Conservation (phyloP, 2,797 vertebrate genomes). For the Amphiprion clarkii region DNA sequence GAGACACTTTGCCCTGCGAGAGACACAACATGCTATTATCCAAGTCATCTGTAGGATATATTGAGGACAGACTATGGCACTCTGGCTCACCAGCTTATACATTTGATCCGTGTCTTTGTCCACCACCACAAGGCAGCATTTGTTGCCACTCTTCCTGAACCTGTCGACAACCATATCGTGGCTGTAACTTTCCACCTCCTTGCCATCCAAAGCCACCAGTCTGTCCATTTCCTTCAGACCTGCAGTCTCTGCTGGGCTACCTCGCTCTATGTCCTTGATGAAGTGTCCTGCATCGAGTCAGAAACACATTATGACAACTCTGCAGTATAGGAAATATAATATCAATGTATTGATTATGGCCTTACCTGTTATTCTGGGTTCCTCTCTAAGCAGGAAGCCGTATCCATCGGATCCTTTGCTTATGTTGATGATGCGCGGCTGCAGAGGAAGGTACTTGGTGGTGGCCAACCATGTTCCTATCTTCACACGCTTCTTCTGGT, state of each 20-base stretch:
- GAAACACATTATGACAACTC: slow-evolving; percentile 24
- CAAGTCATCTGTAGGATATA: not conserved
- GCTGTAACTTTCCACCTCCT: slow-evolving; percentile 81
- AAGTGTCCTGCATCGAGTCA: slow-evolving; percentile 84
- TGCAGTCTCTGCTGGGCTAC: slow-evolving; percentile 88
- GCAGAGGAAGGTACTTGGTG: slow-evolving; percentile 84
- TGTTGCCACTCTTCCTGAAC: slow-evolving; percentile 85
- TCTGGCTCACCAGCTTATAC: slow-evolving; percentile 87
- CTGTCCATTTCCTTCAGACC: slow-evolving; percentile 89
- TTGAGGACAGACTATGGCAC: not conserved
- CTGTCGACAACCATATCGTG: slow-evolving; percentile 89
- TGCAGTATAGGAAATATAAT: not conserved
- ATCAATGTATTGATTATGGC: not conserved
- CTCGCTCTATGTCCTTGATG: slow-evolving; percentile 88
- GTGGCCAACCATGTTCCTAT: slow-evolving; percentile 83
- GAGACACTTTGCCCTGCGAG: slow-evolving; percentile 89
- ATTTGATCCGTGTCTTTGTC: slow-evolving; percentile 89
- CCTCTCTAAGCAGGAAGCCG: slow-evolving; percentile 89
- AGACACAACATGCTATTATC: slow-evolving; percentile 1
- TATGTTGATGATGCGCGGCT: slow-evolving; percentile 86
- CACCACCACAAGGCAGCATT: slow-evolving; percentile 88
- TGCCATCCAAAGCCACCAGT: slow-evolving; percentile 89
- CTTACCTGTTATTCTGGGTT: slow-evolving; percentile 65
- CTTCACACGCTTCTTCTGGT: slow-evolving; percentile 75
- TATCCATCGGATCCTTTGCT: slow-evolving; percentile 87